These are phyloP conservation scores for Neodon shergylaensis DNA, from an alignment of 2,113 vertebrate species.

Conservation along the genomic window DNA sequence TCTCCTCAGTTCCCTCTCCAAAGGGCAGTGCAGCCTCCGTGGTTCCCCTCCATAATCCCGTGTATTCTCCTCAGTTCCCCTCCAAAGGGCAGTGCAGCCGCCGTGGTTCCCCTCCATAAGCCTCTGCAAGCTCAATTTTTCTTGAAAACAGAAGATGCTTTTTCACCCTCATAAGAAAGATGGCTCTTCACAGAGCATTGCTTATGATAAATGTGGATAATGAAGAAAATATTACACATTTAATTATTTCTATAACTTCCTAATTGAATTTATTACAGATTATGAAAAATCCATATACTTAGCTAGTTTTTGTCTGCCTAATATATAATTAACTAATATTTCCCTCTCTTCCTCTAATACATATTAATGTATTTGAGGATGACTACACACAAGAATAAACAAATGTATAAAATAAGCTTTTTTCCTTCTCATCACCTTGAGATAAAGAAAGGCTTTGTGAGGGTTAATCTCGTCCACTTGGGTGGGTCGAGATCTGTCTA, in stretches of 20 bases:
- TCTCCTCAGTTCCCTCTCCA: too few species aligned
- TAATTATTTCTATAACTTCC: slow-evolving; percentile 22
- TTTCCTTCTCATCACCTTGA: neutral
- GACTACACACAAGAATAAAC: neutral
- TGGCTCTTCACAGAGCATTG: slow-evolving; percentile 18
- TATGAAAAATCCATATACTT: neutral
- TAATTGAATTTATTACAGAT: slow-evolving; percentile 21
- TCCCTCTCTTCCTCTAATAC: neutral
- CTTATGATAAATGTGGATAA: slow-evolving; percentile 30
- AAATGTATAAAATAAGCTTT: neutral
- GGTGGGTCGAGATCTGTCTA: neutral
- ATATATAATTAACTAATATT: neutral
- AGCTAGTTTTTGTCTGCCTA: slow-evolving; percentile 26
- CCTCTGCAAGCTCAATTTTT: neutral
- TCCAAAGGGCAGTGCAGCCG: too few species aligned
- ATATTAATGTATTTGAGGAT: neutral
- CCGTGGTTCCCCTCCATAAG: neutral
- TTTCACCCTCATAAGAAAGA: slow-evolving; percentile 27
- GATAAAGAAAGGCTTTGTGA: neutral
- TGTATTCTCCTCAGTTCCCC: too few species aligned
- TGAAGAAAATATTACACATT: slow-evolving; percentile 7
- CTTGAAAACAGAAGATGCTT: neutral
- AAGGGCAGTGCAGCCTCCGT: too few species aligned
- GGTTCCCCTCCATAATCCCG: neutral
- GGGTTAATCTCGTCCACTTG: neutral